These are phyloP conservation scores for Semotilus atromaculatus DNA, from an alignment of 2,797 vertebrate species.

Conservation along the genomic window DNA sequence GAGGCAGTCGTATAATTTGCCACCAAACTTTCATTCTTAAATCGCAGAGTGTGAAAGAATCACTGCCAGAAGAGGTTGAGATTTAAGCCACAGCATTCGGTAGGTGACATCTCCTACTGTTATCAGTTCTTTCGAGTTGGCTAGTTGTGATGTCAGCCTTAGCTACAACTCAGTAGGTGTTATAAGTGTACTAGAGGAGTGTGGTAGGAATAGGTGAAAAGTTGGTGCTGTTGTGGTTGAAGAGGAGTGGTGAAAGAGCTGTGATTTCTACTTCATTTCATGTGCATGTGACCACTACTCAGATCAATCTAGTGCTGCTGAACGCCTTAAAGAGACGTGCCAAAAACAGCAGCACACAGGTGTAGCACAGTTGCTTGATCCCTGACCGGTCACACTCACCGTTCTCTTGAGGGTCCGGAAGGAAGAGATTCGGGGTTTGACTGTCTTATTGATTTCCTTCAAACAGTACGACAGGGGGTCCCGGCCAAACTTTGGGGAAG, in stretches of 20 bases:
- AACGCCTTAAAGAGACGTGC: constrained; percentile 34
- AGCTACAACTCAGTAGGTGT: background rate
- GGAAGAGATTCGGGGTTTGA: constrained; percentile 94
- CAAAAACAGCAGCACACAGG: constrained; percentile 39
- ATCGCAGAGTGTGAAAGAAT: background rate
- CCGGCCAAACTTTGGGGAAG: constrained; percentile 91
- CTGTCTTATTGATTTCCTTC: constrained; percentile 96
- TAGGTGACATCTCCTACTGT: background rate
- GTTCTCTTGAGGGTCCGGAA: constrained; percentile 90
- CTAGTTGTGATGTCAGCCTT: constrained; percentile 32
- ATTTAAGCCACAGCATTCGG: background rate
- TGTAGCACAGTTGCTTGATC: constrained; percentile 47
- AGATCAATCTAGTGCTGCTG: constrained; percentile 16
- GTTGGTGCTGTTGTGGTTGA: constrained; percentile 1
- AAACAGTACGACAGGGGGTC: constrained; percentile 93
- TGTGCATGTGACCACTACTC: constrained; percentile 26
- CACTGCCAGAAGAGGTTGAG: background rate
- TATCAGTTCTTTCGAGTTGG: background rate
- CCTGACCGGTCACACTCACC: constrained; percentile 83
- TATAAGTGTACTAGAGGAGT: background rate
- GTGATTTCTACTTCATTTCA: constrained; percentile 27
- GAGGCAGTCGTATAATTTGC: background rate
- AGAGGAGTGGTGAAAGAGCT: constrained; percentile 22
- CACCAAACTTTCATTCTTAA: background rate
- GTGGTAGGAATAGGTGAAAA: constrained; percentile 5